Evolutionary conservation across 2,888 invertebrate genomes (phyloP), one percentile per base, ranked within the genome.

Genomic region (Druceiella hillmani): DNA sequence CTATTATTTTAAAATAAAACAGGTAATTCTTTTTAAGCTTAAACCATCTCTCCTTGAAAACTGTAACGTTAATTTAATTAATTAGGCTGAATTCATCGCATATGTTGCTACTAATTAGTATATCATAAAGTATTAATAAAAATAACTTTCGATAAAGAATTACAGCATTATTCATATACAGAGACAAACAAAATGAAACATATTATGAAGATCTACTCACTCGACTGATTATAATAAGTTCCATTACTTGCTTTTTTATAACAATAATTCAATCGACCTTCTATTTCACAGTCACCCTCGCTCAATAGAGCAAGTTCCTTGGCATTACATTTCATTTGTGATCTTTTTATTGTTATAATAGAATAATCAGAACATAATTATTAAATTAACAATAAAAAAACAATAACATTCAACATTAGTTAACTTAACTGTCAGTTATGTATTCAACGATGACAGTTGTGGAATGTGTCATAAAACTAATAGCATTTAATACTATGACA

Each of bases 21-120:
- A 87, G 62, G 52, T 86, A 73, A 60, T 87, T 87, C 50, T 78
- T 77, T 47, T 79, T 75, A 38, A 87, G 61, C 53, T 84, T 82
- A 61, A 87, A 87, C 76, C 82, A 84, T 56, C 84, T 71, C 57
- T 86, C 85, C 61, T 86, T 85, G 56, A 80, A 85, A 30, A 75
- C 82, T 83, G 65, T 42, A 73, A 74, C 33, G 38, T 48, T 52
- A 49, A 34, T 33, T 38, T 14, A 15, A 11, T 17, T 10, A 10
- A n/a, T 28, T 14, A n/a, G 41, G 11, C 30, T 30, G 25, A 36
- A 41, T 14, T 17, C n/a, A 37, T 35, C 7, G 7, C 11, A 38
- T 17, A 7, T 38, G 35, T 20, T n/a, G 14, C 12, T 36, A 7
- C 34, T 16, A 13, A n/a, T 11, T 17, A 36, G 11, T 24, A 10